Conservation (phyloP, 2,797 vertebrate species). For the Argya squamiceps region DNA sequence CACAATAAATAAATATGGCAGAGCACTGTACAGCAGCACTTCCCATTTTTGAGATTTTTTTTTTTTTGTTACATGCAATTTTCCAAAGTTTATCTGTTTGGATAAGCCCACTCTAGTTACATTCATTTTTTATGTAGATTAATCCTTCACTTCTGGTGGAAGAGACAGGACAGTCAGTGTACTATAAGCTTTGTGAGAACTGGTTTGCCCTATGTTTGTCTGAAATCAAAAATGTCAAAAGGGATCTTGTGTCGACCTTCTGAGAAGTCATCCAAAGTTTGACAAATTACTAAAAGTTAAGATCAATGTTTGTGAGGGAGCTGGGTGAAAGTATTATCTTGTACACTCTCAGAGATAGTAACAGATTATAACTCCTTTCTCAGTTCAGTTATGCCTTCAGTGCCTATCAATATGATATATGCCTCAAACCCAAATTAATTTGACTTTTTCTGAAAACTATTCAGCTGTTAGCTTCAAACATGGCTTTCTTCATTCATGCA, state of each 20-base stretch:
- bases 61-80: background rate
- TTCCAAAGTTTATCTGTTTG: background rate
- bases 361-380: background rate
- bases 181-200: background rate
- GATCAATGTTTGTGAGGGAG: background rate
- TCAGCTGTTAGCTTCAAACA: background rate
- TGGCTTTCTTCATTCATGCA: background rate
- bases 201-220: background rate
- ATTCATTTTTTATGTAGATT: background rate
- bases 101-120: background rate
- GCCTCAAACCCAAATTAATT: background rate
- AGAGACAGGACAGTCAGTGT: background rate
- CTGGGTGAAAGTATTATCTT: background rate
- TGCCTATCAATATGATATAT: background rate
- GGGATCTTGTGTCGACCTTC: background rate
- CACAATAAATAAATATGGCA: background rate
- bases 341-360: fast-evolving
- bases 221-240: background rate
- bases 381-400: background rate
- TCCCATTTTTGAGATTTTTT: background rate
- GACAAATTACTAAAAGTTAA: background rate
- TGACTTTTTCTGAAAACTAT: background rate
- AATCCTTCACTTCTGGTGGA: background rate
- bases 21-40: background rate
- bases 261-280: background rate